A percentile compares a stretch with the other conserved stretches of the same genome.
phyloP scores from a whole-genome alignment of 2,113 vertebrate genomes.

The Pangasianodon gigas region DNA sequence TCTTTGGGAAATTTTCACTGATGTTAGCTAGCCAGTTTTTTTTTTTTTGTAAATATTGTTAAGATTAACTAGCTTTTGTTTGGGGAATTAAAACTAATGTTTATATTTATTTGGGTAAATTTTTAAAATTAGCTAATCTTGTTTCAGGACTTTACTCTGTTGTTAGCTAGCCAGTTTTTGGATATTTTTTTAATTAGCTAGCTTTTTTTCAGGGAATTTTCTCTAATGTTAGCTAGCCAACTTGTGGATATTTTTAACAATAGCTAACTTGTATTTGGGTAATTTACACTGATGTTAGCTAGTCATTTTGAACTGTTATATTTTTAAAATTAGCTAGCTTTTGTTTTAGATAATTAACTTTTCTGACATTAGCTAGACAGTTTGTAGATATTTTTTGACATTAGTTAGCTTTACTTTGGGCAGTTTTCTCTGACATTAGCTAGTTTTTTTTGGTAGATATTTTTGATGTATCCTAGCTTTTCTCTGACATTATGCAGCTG shows the following conservation, averaged over 20 bases:
- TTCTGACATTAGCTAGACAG: not conserved
- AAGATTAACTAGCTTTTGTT: not conserved
- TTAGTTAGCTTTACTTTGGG: not conserved
- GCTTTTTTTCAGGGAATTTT: not conserved
- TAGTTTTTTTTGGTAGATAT: not conserved
- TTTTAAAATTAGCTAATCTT: not conserved
- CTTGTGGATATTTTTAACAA: not conserved
- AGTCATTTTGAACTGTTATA: not conserved
- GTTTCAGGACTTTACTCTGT: not conserved
- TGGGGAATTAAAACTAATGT: not conserved
- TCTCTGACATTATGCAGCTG: not conserved
- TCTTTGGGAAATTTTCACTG: not conserved
- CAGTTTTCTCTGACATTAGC: not conserved
- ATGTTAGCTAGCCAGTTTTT: not conserved
- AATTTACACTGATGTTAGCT: not conserved
- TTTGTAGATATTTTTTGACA: not conserved
- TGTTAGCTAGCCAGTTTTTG: not conserved
- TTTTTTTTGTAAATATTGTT: not conserved
- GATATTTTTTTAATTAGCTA: not conserved
- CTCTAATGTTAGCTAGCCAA: not conserved
- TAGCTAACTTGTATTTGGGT: not conserved
- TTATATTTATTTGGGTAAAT: not conserved
- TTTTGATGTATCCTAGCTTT: not conserved
- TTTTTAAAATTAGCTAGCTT: not conserved
- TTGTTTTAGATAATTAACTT: no score